A percentile compares a stretch with the other conserved stretches of the same genome.
Evolutionary conservation across 2,113 vertebrate species (phyloP).

Genomic region (Gobiocypris rarus): DNA sequence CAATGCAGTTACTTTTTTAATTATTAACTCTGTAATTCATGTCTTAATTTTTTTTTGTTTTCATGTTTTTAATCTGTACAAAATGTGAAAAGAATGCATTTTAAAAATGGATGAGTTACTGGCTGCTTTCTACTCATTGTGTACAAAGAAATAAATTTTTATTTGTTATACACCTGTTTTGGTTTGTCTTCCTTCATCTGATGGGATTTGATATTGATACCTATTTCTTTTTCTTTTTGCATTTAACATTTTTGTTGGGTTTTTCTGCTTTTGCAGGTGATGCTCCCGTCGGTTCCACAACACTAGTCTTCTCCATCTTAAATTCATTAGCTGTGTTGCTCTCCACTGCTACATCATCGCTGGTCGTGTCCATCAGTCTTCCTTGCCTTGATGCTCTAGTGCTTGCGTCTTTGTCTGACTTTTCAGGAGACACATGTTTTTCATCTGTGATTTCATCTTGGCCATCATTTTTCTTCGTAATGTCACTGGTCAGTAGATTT

Average conservation of each 20-base stretch:
- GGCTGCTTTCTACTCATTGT: conserved; percentile 83
- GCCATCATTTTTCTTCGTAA: conserved; percentile 47
- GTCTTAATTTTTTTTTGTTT: conserved; percentile 52
- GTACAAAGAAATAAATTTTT: conserved; percentile 80
- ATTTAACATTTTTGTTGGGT: conserved; percentile 51
- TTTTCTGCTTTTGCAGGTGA: conserved; percentile 46
- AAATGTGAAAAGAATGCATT: conserved; percentile 71
- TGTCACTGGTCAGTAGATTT: conserved; percentile 58
- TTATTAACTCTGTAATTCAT: conserved; percentile 49
- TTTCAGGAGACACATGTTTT: conserved; percentile 17
- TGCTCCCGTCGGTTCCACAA: conserved; percentile 25
- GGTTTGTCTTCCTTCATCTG: conserved; percentile 36
- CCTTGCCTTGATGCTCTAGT: conserved; percentile 31
- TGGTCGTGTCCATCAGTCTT: not conserved
- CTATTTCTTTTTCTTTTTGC: conserved; percentile 55
- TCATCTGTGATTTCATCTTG: conserved; percentile 46
- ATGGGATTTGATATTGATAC: conserved; percentile 40
- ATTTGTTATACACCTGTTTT: conserved; percentile 72
- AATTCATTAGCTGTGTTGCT: not conserved
- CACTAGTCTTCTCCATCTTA: not conserved
- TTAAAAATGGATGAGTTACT: conserved; percentile 74
- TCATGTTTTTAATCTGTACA: conserved; percentile 72
- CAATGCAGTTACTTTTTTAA: conserved; percentile 51
- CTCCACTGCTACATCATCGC: not conserved
- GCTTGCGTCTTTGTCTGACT: not conserved